phyloP scores from a whole-genome alignment of 2,113 vertebrate species.

The Leptobrachium ailaonicum region DNA sequence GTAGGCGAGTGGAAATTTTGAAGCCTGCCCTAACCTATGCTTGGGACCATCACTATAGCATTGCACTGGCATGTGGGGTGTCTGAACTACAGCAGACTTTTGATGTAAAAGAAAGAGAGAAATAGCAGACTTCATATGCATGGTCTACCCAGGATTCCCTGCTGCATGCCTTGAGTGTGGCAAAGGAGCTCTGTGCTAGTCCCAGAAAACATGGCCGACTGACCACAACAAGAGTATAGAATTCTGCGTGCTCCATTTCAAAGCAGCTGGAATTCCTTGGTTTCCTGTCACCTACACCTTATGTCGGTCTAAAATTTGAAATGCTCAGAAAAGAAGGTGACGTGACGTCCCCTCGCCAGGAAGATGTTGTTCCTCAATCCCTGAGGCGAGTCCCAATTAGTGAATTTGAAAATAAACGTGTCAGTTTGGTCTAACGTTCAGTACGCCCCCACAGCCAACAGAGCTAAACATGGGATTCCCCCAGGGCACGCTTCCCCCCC shows the following conservation, averaged over 20 bases:
- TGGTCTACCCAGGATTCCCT: too few relatives aligned
- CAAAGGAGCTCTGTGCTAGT: too few relatives aligned
- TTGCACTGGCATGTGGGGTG: too few relatives aligned
- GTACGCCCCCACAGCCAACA: constrained; percentile 1
- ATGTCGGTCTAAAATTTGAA: constrained; percentile 15
- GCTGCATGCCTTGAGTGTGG: too few relatives aligned
- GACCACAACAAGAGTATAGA: neutral
- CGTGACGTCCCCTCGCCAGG: neutral
- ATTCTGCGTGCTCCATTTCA: too few relatives aligned
- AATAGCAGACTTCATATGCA: too few relatives aligned
- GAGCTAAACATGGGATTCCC: constrained; percentile 33
- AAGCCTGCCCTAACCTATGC: too few relatives aligned
- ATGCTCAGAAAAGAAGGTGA: neutral
- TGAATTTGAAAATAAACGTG: constrained; percentile 42
- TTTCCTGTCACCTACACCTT: neutral
- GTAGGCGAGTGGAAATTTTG: too few relatives aligned
- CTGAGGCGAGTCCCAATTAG: constrained; percentile 36
- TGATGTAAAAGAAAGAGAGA: too few relatives aligned
- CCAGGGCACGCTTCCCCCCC: constrained; percentile 19
- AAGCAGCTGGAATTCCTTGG: too few relatives aligned
- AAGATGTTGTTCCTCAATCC: constrained; percentile 24
- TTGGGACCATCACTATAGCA: too few relatives aligned
- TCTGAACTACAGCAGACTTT: too few relatives aligned
- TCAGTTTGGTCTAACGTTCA: constrained; percentile 6
- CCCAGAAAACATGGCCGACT: neutral